Conservation (phyloP, 2,113 vertebrate species). For the Albula glossodonta region DNA sequence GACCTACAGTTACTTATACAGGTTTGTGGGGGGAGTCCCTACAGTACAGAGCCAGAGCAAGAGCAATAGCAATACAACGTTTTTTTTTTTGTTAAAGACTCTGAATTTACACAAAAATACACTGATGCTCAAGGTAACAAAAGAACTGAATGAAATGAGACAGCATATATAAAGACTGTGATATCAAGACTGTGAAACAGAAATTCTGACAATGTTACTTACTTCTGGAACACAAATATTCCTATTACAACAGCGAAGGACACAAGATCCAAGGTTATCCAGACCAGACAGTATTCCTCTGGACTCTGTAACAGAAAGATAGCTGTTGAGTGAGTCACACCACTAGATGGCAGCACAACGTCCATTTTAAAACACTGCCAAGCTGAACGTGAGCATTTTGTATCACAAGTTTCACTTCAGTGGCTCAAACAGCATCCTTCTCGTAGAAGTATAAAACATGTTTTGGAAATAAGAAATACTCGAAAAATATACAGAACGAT, state of each 20-base stretch:
- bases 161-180: background rate
- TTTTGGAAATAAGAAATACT: background rate
- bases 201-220: conserved; percentile 62
- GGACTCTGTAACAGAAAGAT: conserved; percentile 76
- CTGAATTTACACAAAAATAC: background rate
- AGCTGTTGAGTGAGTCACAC: conserved; percentile 4
- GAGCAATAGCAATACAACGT: too few species aligned
- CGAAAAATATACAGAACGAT: too few species aligned
- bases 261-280: conserved; percentile 88
- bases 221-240: conserved; percentile 94
- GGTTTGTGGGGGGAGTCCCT: too few species aligned
- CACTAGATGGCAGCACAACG: conserved; percentile 42
- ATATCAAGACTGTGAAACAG: background rate
- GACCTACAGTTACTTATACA: background rate
- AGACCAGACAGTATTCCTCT: conserved; percentile 85
- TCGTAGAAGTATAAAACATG: background rate
- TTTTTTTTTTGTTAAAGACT: background rate
- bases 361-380: conserved; percentile 14
- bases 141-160: background rate
- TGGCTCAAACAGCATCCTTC: background rate
- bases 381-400: background rate
- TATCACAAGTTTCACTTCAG: background rate
- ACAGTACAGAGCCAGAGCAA: too few species aligned
- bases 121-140: background rate
- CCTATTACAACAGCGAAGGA: conserved; percentile 82